phyloP scores from a whole-genome alignment of 1,140 invertebrate genomes.

The Drosophila pseudoobscura region DNA sequence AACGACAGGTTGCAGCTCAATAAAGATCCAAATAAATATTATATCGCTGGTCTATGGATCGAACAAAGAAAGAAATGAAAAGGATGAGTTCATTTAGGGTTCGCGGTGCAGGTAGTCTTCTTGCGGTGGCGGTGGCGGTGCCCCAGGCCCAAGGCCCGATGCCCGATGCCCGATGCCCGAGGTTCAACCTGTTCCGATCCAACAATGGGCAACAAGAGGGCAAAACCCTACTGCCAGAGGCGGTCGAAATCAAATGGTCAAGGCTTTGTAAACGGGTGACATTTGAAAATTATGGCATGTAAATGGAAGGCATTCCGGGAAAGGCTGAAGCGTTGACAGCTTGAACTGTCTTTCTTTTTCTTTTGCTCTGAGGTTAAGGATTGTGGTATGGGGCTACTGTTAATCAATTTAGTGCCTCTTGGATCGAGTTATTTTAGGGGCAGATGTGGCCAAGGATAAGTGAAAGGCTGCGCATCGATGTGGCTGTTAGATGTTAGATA shows the following conservation, averaged over 20 bases:
- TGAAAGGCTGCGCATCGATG: slow-evolving; percentile 40
- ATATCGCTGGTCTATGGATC: slow-evolving; percentile 57
- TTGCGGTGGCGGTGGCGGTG: slow-evolving; percentile 2
- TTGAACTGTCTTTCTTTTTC: slow-evolving; percentile 22
- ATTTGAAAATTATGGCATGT: slow-evolving; percentile 82
- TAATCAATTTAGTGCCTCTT: slow-evolving; percentile 74
- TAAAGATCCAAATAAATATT: slow-evolving; percentile 80
- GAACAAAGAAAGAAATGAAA: slow-evolving; percentile 41
- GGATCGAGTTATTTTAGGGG: slow-evolving; percentile 42
- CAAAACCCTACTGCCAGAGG: slow-evolving; percentile 24
- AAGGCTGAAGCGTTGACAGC: slow-evolving; percentile 68
- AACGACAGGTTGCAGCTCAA: slow-evolving; percentile 78
- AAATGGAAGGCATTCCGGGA: slow-evolving; percentile 76
- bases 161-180: slow-evolving; percentile 5
- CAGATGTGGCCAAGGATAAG: slow-evolving; percentile 70
- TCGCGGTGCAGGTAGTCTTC: slow-evolving; percentile 43
- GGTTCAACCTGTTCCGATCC: slow-evolving; percentile 58
- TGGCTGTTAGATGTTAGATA: slow-evolving; percentile 25
- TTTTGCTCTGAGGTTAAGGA: not conserved
- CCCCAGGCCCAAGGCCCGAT: slow-evolving; percentile 1
- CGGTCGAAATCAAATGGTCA: slow-evolving; percentile 75
- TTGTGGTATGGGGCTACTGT: slow-evolving; percentile 58
- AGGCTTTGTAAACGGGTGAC: slow-evolving; percentile 77
- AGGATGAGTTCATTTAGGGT: slow-evolving; percentile 79
- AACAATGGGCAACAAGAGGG: slow-evolving; percentile 1